Evolutionary conservation across 1,140 invertebrate genomes (phyloP).

Genomic region (Plutomurus gul): DNA sequence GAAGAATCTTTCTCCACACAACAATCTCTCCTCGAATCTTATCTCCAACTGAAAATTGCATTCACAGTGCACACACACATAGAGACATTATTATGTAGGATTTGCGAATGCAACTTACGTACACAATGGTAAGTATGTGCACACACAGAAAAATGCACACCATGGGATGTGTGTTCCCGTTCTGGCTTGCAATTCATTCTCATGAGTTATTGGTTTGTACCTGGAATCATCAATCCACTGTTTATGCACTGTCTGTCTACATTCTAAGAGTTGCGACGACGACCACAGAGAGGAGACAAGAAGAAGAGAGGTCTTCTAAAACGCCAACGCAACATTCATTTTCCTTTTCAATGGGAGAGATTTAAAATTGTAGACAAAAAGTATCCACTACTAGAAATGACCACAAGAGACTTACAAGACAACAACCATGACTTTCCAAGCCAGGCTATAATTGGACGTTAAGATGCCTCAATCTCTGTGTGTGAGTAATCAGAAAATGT

Average conservation of each 20-base stretch:
- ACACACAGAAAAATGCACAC: no score
- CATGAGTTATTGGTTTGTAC: no score
- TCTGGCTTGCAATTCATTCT: no score
- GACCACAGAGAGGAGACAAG: not conserved
- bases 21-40: not conserved
- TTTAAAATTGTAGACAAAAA: slow-evolving; percentile 11
- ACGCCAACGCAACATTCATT: not conserved
- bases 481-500: not conserved
- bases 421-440: not conserved
- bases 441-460: slow-evolving; percentile 19
- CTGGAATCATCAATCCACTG: no score
- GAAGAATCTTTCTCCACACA: not conserved
- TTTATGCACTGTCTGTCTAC: no score
- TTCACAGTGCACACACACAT: no score
- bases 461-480: not conserved
- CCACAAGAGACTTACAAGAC: not conserved
- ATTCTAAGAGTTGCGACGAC: not conserved
- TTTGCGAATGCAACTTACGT: no score
- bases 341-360: slow-evolving; percentile 10
- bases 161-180: no score
- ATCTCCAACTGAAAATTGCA: not conserved
- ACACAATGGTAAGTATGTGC: no score
- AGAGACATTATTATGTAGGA: no score
- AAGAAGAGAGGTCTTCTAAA: not conserved
- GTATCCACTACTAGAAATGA: slow-evolving; percentile 10